phyloP scores from a whole-genome alignment of 2,113 vertebrate genomes.

The Nycticebus coucang region DNA sequence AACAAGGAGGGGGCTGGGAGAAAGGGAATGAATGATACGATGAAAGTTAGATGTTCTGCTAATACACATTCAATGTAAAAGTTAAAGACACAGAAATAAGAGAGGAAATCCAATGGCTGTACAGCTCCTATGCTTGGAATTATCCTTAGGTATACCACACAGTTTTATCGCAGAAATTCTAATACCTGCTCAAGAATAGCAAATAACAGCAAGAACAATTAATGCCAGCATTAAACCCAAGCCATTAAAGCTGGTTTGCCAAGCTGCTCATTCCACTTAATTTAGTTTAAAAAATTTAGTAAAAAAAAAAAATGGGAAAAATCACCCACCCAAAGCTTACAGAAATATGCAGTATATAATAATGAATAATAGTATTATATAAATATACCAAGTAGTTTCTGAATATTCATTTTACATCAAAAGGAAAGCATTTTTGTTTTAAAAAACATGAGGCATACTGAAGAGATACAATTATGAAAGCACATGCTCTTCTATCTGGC shows the following conservation, averaged over 20 bases:
- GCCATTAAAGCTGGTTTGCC: background rate
- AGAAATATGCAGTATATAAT: background rate
- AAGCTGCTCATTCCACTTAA: background rate
- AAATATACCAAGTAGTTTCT: background rate
- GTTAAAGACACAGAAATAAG: background rate
- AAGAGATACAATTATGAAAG: constrained; percentile 15
- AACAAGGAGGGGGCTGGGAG: background rate
- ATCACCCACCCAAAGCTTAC: background rate
- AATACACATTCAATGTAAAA: background rate
- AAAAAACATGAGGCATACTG: background rate
- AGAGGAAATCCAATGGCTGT: background rate
- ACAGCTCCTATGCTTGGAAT: background rate
- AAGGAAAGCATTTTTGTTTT: background rate
- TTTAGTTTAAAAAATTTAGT: background rate
- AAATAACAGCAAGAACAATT: too few relatives aligned
- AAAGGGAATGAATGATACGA: background rate
- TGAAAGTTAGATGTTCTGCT: background rate
- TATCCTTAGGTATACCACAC: background rate
- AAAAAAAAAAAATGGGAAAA: background rate
- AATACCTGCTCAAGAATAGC: background rate
- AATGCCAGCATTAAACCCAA: background rate
- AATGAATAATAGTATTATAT: background rate
- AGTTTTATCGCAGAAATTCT: background rate
- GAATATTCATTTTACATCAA: background rate
- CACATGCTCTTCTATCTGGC: background rate